Percentiles rank a stretch among this genome's conserved stretches.
These are phyloP conservation scores for Falcaria lacertinaria DNA, from an alignment of 2,888 invertebrate genomes.

Conservation along the genomic window DNA sequence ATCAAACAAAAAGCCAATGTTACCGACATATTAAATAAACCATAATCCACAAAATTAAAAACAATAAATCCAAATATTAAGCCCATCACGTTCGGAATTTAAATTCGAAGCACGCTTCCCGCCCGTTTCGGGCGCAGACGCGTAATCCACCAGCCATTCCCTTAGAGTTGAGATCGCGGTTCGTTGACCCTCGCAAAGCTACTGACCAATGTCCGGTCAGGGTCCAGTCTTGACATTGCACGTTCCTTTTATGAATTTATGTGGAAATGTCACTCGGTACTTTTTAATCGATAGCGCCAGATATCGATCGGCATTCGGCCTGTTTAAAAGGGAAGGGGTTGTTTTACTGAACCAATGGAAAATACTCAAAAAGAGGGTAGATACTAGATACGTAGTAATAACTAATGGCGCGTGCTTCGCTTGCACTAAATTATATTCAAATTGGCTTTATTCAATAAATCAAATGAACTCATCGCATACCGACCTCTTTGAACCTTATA, in stretches of 20 bases:
- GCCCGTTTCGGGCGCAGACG: constrained; percentile 43
- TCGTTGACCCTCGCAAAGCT: constrained; percentile 39
- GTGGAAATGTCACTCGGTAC: constrained; percentile 22
- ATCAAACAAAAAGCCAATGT: no score
- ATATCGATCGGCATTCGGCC: background rate
- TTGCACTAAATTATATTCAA: no score
- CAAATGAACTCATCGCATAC: no score
- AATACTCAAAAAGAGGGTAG: no score
- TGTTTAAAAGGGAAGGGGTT: background rate
- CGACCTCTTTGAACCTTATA: no score
- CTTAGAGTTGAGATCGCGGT: constrained; percentile 41
- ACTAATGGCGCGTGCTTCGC: no score
- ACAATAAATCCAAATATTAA: constrained; percentile 21
- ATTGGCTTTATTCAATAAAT: no score
- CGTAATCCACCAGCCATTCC: constrained; percentile 61
- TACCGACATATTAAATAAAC: no score
- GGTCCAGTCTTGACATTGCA: constrained; percentile 57
- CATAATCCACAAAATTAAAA: background rate
- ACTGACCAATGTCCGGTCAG: constrained; percentile 59
- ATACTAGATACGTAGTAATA: no score
- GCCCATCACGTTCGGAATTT: constrained; percentile 26
- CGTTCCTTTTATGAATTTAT: constrained; percentile 35
- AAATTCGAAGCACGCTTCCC: constrained; percentile 49
- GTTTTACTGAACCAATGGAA: no score
- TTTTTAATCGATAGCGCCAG: constrained; percentile 17